Base-by-base conservation (phyloP, 2,888 invertebrate genomes). In the Gymnosoma rotundatum region DNA sequence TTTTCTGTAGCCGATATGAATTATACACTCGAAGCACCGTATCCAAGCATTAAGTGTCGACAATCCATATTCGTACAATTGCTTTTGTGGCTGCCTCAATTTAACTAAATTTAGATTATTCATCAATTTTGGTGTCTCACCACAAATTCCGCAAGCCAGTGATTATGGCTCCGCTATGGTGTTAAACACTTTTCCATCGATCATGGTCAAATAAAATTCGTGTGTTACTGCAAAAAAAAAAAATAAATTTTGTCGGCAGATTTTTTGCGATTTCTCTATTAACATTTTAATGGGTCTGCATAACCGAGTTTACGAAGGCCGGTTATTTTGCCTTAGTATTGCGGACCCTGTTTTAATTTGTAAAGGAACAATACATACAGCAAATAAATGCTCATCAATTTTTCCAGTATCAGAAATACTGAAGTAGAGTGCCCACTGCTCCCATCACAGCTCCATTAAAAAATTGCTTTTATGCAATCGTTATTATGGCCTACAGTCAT, bases 51-150 rank as follows among this genome's bases (percentile, higher is more conserved):
- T 36, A 60, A 36, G 60, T 60, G 36, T 60, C 60, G n/a, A 60
- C 18, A 60, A 60, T 60, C n/a, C n/a, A n/a, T n/a, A n/a, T n/a
- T n/a, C n/a, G n/a, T n/a, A n/a, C n/a, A n/a, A n/a, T n/a, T n/a
- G 36, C 60, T 70, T 45, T 56, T 56, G 38, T 70, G 45, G 56
- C 54, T 70, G 56, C 45, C 58, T 70, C 70, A 70, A 25, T 56
- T 58, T 56, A 70, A 70, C 58, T 58, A 38, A 70, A 56, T 54
- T 66, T 50, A 50, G 18, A 64, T 64, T 64, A 32, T 64, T 64
- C 50, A 25, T 50, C 42, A 48, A 63, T 63, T 42, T 42, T 9
- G 42, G 42, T 42, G 42, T 42, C 42, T 7, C 42, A 7, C 42
- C 42, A 42, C 42, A 42, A 42, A 42, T 42, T 42, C 42, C 42